Base-by-base conservation (phyloP, 2,113 vertebrate genomes). In the Malaclemys terrapin region DNA sequence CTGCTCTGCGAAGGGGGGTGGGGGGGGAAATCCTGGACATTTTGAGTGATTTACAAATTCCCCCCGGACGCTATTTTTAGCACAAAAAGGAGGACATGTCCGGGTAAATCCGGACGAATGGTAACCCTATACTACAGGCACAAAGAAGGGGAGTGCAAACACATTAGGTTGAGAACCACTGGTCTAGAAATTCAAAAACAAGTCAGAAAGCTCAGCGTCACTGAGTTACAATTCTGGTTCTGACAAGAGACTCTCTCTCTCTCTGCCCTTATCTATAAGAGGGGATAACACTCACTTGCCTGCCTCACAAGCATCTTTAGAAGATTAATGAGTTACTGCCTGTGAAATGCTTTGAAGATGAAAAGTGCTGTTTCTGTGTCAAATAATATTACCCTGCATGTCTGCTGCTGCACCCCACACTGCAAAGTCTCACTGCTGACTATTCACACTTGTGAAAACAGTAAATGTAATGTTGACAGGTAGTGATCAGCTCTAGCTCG, bases 191-290 rank as follows among this genome's bases (percentile, higher is more conserved):
- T 24, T 78, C 45, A 45, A 47, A 25, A 24, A 27, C 25, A 47
- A 78, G 27, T 78, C 45, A 47, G 75, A 78, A 78, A 78, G 38
- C 25, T 86, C 93, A 54, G 50, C 54, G 27, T 83, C 42, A 59
- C 83, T 3, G 3, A 29, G 24, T 93, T 94, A 54, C 94, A 97
- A 96, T 95, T 78, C 25, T 27, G 95, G 87, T 92, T 92, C 87
- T 89, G 82, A 82, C 53, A 85, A 85, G 92, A 92, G 79, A 89
- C 85, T 49, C 85, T 92, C 80, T 25, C 80, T 25, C 82, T 93
- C 89, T 79, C 89, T 47, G 80, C 88, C 83, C 76, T 25, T 59
- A 54, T 62, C 94, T 97, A 91, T 92, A 65, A 92, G 89, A 93
- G 62, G 35, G 90, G 78, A 92, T 93, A 93, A 65, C 89, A 93